Conservation (phyloP, 2,797 vertebrate genomes). For the Microchirus variegatus region DNA sequence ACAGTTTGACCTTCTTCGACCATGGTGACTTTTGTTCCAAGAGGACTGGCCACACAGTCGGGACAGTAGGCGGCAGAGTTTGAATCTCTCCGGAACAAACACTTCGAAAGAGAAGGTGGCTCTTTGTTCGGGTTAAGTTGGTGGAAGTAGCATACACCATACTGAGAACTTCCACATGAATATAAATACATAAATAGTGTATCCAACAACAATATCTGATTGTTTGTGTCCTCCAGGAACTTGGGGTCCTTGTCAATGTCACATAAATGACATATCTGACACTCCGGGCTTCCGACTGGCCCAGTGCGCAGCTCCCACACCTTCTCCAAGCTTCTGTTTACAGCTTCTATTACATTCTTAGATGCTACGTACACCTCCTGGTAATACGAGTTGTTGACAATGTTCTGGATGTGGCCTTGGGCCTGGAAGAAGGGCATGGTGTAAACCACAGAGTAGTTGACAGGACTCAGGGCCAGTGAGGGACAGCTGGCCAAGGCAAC, state of each 20-base stretch:
- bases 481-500: slow-evolving; percentile 80
- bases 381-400: slow-evolving; percentile 78
- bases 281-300: slow-evolving; percentile 82
- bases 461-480: slow-evolving; percentile 66
- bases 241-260: slow-evolving; percentile 79
- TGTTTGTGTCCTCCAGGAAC: slow-evolving; percentile 80
- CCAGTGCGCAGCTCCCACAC: slow-evolving; percentile 83
- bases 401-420: slow-evolving; percentile 84
- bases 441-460: slow-evolving; percentile 88
- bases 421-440: slow-evolving; percentile 83
- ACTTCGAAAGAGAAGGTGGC: slow-evolving; percentile 75
- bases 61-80: slow-evolving; percentile 86
- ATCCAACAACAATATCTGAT: slow-evolving; percentile 86
- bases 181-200: slow-evolving; percentile 87
- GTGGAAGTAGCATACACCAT: slow-evolving; percentile 90
- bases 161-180: slow-evolving; percentile 88
- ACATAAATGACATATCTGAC: slow-evolving; percentile 86
- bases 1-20: slow-evolving; percentile 82
- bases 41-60: slow-evolving; percentile 91
- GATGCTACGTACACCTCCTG: slow-evolving; percentile 85
- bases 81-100: slow-evolving; percentile 81
- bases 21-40: slow-evolving; percentile 89
- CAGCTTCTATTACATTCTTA: slow-evolving; percentile 86
- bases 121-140: slow-evolving; percentile 68
- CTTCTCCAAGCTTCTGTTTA: slow-evolving; percentile 78